Percentiles rank a stretch among this genome's conserved stretches.
These are phyloP conservation scores for Trichechus manatus DNA, from an alignment of 2,113 vertebrate species.

Conservation along the genomic window DNA sequence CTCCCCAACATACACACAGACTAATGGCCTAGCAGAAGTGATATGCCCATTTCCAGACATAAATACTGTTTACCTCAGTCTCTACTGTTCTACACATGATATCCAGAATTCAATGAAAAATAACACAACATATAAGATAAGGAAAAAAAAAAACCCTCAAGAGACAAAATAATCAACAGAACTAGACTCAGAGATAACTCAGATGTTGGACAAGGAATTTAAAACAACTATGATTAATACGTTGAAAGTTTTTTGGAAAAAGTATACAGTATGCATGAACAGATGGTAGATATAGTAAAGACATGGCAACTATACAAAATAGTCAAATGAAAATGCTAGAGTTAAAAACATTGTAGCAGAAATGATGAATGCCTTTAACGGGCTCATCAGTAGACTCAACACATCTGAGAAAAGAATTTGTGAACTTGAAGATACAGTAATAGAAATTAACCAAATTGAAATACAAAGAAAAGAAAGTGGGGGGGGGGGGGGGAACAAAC, in stretches of 20 bases:
- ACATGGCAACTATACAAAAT: neutral
- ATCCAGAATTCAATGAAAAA: neutral
- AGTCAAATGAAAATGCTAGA: neutral
- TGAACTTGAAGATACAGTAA: neutral
- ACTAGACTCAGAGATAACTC: neutral
- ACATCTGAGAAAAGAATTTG: neutral
- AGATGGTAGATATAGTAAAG: neutral
- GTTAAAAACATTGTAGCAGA: neutral
- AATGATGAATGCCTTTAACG: neutral
- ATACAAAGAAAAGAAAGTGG: neutral
- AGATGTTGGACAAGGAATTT: neutral
- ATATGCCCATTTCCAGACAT: neutral
- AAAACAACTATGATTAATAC: neutral
- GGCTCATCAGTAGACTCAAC: neutral
- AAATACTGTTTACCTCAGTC: neutral
- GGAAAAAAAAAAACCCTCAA: neutral
- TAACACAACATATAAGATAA: neutral
- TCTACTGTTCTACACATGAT: neutral
- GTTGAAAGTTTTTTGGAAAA: neutral
- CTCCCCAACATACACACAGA: neutral
- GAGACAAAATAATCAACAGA: slow-evolving; percentile 29
- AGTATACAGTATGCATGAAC: neutral
- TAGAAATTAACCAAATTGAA: neutral
- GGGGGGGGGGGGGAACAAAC: neutral
- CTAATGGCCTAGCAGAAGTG: neutral